Percentiles rank a stretch among this genome's conserved stretches.
Conservation (phyloP, 2,113 vertebrate species). For the Vimba vimba region DNA sequence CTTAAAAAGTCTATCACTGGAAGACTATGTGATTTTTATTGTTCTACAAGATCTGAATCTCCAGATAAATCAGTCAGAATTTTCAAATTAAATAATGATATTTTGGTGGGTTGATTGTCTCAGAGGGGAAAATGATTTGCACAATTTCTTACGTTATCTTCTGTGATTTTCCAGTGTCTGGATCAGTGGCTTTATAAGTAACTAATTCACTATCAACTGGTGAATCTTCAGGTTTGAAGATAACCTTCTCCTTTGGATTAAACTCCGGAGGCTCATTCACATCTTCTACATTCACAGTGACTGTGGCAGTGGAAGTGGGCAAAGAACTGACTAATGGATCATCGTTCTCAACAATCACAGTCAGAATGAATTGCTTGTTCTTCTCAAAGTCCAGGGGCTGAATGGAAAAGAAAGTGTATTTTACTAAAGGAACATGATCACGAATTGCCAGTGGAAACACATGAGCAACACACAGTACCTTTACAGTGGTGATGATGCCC, state of each 20-base stretch:
- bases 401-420: neutral
- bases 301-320: conserved; percentile 77
- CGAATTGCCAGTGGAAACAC: neutral
- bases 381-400: conserved; percentile 88
- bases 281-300: conserved; percentile 67
- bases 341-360: conserved; percentile 76
- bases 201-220: conserved; percentile 61
- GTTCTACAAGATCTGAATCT: neutral
- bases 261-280: no score
- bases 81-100: neutral
- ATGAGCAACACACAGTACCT: conserved; percentile 72
- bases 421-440: conserved; percentile 76
- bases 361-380: conserved; percentile 68
- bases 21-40: neutral
- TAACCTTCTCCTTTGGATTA: no score
- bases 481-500: conserved; percentile 81
- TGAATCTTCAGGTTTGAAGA: conserved; percentile 57
- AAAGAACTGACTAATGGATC: conserved; percentile 62
- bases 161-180: conserved; percentile 80
- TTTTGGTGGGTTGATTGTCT: no score
- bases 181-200: conserved; percentile 82
- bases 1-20: neutral
- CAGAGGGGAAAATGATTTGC: no score
- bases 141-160: conserved; percentile 78
- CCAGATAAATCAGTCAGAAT: neutral